phyloP scores from a whole-genome alignment of 2,888 invertebrate genomes.

The Iselma pallidipennis region DNA sequence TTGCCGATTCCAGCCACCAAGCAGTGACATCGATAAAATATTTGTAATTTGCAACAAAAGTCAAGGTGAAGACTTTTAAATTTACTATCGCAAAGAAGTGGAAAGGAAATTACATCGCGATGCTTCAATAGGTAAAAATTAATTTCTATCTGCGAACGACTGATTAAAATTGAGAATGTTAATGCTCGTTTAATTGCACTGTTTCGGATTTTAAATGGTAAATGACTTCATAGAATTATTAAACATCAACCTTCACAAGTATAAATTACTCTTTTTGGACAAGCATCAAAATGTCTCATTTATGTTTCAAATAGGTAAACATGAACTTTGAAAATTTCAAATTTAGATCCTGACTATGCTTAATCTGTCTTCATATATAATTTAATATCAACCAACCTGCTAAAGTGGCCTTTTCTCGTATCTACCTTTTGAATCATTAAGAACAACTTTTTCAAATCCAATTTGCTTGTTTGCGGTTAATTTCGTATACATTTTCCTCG shows the following conservation, averaged over 20 bases:
- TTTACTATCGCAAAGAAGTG: too few species aligned
- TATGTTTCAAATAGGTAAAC: neutral
- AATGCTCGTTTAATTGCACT: neutral
- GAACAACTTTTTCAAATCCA: neutral
- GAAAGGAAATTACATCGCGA: too few species aligned
- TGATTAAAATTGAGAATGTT: too few species aligned
- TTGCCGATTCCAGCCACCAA: neutral
- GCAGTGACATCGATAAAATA: too few species aligned
- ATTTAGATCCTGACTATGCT: neutral
- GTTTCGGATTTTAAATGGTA: neutral
- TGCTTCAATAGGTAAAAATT: too few species aligned
- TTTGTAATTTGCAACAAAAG: too few species aligned
- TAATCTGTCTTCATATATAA: neutral
- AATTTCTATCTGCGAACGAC: too few species aligned
- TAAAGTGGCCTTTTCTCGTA: neutral
- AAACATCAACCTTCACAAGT: too few species aligned
- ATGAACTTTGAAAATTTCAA: neutral
- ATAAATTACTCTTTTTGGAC: neutral
- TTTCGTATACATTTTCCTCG: neutral
- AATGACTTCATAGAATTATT: neutral
- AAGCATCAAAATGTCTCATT: neutral
- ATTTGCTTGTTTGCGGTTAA: neutral
- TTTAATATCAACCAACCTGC: neutral
- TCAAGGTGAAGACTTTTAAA: too few species aligned
- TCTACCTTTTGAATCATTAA: slow-evolving; percentile 19